A percentile compares a stretch with the other conserved stretches of the same genome.
Conservation (phyloP, 2,113 vertebrate genomes). For the Emydura subglobosa region DNA sequence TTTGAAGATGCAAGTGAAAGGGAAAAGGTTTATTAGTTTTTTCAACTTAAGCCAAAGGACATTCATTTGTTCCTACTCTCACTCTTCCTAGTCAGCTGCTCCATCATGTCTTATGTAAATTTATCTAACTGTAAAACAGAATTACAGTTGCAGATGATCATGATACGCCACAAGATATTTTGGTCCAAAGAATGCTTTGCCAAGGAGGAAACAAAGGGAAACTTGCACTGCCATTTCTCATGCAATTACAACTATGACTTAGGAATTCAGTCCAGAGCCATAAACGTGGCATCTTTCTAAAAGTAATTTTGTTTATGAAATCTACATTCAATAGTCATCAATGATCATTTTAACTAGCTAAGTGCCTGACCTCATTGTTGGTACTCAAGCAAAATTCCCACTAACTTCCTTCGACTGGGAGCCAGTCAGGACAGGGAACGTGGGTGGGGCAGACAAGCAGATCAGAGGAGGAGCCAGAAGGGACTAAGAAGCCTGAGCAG, state of each 20-base stretch:
- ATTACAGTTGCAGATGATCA: fast-evolving
- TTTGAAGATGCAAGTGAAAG: not conserved
- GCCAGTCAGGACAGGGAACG: no score
- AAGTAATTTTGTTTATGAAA: not conserved
- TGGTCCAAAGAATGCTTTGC: fast-evolving
- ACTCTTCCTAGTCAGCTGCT: not conserved
- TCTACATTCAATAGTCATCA: not conserved
- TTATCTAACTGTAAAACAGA: constrained; percentile 8
- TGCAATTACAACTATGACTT: not conserved
- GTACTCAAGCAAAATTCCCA: not conserved
- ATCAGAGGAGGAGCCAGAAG: no score
- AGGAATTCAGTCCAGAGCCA: not conserved
- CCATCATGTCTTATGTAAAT: not conserved
- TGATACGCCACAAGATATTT: not conserved
- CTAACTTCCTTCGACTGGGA: no score
- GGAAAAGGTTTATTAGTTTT: not conserved
- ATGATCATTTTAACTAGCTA: not conserved
- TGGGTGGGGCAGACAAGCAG: no score
- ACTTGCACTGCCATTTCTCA: not conserved
- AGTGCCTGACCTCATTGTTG: not conserved
- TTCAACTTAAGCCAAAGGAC: not conserved
- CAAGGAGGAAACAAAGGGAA: not conserved
- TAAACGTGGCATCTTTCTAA: not conserved
- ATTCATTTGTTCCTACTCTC: not conserved
- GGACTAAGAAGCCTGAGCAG: no score